Conservation (phyloP, 2,113 vertebrate species). For the Gadus macrocephalus region DNA sequence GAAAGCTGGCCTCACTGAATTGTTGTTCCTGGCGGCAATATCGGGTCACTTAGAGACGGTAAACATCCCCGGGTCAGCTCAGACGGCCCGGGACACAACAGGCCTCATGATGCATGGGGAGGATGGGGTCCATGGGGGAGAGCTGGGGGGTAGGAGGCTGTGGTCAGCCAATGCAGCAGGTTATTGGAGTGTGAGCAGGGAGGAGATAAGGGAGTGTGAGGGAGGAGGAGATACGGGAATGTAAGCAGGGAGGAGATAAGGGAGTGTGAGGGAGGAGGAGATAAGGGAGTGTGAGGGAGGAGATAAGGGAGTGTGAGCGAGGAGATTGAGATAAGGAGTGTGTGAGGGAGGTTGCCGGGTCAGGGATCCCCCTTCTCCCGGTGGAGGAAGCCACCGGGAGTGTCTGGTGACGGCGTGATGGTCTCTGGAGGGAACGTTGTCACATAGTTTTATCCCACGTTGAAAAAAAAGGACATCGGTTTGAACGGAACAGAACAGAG, state of each 20-base stretch:
- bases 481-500: too few species aligned
- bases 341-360: slow-evolving; percentile 36
- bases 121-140: too few species aligned
- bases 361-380: slow-evolving; percentile 60
- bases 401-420: not conserved
- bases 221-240: slow-evolving; percentile 43
- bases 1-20: not conserved
- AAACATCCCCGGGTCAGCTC: slow-evolving; percentile 35
- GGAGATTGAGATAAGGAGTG: slow-evolving; percentile 37
- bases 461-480: too few species aligned
- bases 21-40: too few species aligned
- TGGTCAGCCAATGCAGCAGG: not conserved
- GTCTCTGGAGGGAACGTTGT: slow-evolving; percentile 45
- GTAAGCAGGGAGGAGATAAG: too few species aligned
- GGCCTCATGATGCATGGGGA: slow-evolving; percentile 2
- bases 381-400: not conserved
- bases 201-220: slow-evolving; percentile 36
- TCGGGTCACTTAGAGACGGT: not conserved
- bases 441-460: slow-evolving; percentile 20
- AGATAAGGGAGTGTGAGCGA: slow-evolving; percentile 29
- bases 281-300: slow-evolving; percentile 41
- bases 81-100: slow-evolving; percentile 38
- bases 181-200: slow-evolving; percentile 57
- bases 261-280: too few species aligned
- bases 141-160: too few species aligned